Base-by-base conservation (phyloP, 2,113 vertebrate genomes). In the Dasyprocta punctata region DNA sequence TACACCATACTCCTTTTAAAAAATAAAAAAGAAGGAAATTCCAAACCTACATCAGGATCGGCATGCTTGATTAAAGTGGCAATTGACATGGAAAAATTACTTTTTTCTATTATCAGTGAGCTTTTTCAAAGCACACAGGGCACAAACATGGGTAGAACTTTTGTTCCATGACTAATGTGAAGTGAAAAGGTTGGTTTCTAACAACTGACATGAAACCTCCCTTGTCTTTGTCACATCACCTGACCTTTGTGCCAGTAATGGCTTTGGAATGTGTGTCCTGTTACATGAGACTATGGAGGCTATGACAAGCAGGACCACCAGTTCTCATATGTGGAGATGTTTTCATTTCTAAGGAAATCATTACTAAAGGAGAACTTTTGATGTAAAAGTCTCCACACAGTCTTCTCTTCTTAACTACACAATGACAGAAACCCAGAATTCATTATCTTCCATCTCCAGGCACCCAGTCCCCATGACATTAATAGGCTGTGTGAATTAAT, bases 321-420 rank as follows among this genome's bases (percentile, higher is more conserved):
- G 30, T 33, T 78, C 17, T 44, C 77, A 47, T 14, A 47, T 30
- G 61, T 89, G 60, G 14, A 89, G 80, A 80, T 58, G 5, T n/a
- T 54, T 85, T 38, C 1, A 49, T 89, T 91, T 91, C n/a, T 49
- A 69, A 87, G 56, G 47, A 95, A 88, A 92, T 28, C 58, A 80
- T 77, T 86, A 24, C 11, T 44, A 47, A 47, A 75, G 73, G 14
- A 93, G 47, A 71, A 75, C 26, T 84, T 95, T 56, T 44, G 10
- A 80, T 63, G 30, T 38, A 19, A 24, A 44, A 36, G n/a, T 71
- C 22, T 77, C 44, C 44, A 22, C 12, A 19, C 7, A 20, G 41
- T 4, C 44, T 90, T 92, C 30, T 20, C 28, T 87, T 65, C 86
- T 54, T 65, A 73, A 22, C 56, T 90, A 17, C 16, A 71, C 47